Evolutionary conservation across 2,797 vertebrate genomes (phyloP).

Genomic region (Emys orbicularis): DNA sequence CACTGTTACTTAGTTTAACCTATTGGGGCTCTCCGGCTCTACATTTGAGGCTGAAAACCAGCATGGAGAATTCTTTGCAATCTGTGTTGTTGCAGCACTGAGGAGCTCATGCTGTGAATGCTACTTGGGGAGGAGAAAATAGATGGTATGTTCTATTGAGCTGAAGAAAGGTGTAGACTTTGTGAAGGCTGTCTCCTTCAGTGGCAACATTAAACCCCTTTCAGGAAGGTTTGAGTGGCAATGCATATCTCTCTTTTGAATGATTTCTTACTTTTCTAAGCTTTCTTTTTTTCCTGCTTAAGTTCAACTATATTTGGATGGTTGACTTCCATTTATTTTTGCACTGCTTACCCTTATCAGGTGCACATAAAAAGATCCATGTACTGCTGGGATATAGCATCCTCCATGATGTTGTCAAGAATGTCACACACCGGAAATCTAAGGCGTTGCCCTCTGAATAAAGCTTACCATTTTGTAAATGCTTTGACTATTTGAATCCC

Average conservation of each 20-base stretch:
- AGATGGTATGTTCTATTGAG: not conserved
- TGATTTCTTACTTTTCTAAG: not conserved
- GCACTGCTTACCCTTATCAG: not conserved
- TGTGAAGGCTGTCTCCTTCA: not conserved
- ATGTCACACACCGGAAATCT: not conserved
- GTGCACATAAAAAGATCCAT: not conserved
- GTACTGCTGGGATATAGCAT: not conserved
- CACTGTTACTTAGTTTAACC: accelerated
- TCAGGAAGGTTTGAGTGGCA: not conserved
- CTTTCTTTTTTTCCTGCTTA: not conserved
- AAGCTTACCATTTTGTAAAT: not conserved
- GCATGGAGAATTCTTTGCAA: accelerated
- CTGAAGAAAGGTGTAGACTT: not conserved
- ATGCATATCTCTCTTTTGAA: not conserved
- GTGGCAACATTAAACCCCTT: not conserved
- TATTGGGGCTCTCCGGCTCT: not conserved
- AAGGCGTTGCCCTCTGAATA: not conserved
- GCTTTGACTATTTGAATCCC: not conserved
- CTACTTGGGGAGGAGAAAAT: not conserved
- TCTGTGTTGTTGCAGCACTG: not conserved
- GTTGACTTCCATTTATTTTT: not conserved
- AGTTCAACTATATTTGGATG: not conserved
- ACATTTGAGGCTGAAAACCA: accelerated
- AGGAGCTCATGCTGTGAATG: not conserved
- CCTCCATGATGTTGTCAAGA: not conserved